Evolutionary conservation across 2,888 invertebrate genomes (phyloP).

Genomic region (Eupithecia dodoneata): DNA sequence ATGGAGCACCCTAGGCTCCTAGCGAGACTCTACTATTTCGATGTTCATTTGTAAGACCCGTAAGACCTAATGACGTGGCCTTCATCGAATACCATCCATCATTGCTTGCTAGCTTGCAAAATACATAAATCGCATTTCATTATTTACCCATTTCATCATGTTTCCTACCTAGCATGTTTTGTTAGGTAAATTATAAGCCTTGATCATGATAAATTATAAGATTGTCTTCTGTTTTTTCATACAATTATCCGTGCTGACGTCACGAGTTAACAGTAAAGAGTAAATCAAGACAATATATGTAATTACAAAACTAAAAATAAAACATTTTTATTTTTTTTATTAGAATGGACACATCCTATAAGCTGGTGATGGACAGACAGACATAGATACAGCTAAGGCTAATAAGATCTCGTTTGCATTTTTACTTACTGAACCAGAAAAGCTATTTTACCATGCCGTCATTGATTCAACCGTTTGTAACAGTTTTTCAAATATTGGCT

Average conservation of each 20-base stretch:
- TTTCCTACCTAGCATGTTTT: not conserved
- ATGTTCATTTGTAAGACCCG: not conserved
- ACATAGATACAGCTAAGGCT: not conserved
- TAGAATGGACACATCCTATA: too few relatives aligned
- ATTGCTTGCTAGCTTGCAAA: not conserved
- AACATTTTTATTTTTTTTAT: too few relatives aligned
- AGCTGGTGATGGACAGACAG: not conserved
- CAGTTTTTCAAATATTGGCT: too few relatives aligned
- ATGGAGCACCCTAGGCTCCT: not conserved
- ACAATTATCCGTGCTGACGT: too few relatives aligned
- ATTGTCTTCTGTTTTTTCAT: too few relatives aligned
- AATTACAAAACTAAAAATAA: too few relatives aligned
- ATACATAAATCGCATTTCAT: not conserved
- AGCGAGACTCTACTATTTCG: not conserved
- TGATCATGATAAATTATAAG: too few relatives aligned
- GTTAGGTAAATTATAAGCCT: too few relatives aligned
- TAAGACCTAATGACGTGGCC: not conserved
- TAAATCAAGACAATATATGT: too few relatives aligned
- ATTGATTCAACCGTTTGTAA: too few relatives aligned
- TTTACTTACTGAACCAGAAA: not conserved
- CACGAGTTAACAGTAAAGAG: too few relatives aligned
- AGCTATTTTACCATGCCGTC: not conserved
- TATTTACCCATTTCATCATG: not conserved
- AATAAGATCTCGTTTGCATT: too few relatives aligned
- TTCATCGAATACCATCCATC: not conserved